These are phyloP conservation scores for Lucilia sericata DNA, from an alignment of 1,140 invertebrate genomes.

Conservation along the genomic window DNA sequence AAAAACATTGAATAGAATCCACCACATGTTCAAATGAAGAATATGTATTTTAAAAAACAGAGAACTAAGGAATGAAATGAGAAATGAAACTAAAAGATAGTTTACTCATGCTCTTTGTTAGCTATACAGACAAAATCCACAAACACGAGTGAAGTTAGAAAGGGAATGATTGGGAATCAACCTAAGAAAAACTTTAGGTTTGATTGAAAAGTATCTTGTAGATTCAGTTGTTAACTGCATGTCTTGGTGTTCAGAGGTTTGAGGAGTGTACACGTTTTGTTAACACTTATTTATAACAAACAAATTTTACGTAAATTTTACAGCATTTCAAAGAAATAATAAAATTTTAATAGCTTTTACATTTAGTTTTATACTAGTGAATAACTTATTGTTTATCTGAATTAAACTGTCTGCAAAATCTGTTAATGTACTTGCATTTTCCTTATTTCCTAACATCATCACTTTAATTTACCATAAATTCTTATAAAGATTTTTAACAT, in stretches of 20 bases:
- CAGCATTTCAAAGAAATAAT: too few species aligned
- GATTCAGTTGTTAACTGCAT: not conserved
- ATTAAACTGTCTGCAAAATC: too few species aligned
- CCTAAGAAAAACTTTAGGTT: not conserved
- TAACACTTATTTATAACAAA: too few species aligned
- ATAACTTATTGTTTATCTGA: too few species aligned
- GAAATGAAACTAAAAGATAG: not conserved
- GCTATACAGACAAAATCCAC: not conserved
- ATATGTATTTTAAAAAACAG: not conserved
- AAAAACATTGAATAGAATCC: conserved; percentile 40
- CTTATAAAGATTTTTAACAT: not conserved
- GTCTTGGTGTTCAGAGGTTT: not conserved
- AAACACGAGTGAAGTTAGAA: not conserved
- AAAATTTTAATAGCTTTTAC: too few species aligned
- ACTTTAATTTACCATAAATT: not conserved
- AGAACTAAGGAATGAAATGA: not conserved
- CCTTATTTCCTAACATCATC: not conserved
- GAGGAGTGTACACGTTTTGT: too few species aligned
- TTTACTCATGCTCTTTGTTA: too few species aligned
- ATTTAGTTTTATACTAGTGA: too few species aligned
- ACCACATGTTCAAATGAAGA: conserved; percentile 11
- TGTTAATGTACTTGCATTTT: not conserved
- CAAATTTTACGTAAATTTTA: too few species aligned
- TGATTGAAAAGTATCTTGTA: not conserved
- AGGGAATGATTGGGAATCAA: not conserved